Evolutionary conservation across 1,140 invertebrate genomes (phyloP).

Genomic region (Homalodisca vitripennis): DNA sequence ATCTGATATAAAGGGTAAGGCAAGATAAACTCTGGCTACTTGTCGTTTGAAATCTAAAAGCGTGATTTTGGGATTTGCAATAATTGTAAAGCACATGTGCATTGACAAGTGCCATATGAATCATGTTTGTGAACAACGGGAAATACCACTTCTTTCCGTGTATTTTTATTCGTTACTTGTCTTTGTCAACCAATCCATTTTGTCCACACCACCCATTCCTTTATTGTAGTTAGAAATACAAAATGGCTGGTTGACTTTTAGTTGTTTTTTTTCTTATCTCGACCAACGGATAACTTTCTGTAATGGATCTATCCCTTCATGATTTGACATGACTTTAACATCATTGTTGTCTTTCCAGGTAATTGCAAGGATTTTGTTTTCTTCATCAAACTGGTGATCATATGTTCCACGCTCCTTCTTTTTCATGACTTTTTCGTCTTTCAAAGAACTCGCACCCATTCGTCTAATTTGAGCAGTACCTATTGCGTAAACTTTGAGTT

Average conservation of each 20-base stretch:
- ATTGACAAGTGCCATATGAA: constrained; percentile 36
- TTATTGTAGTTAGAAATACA: constrained; percentile 38
- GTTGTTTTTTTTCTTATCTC: constrained; percentile 32
- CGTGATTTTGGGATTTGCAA: constrained; percentile 36
- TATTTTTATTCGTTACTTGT: constrained; percentile 33
- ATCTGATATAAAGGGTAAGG: constrained; percentile 35
- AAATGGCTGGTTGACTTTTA: constrained; percentile 35
- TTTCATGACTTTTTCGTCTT: constrained; percentile 19
- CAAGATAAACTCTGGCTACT: constrained; percentile 35
- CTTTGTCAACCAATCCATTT: constrained; percentile 35
- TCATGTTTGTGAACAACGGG: constrained; percentile 34
- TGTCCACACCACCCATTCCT: constrained; percentile 32
- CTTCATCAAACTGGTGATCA: neutral
- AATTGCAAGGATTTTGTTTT: constrained; percentile 16
- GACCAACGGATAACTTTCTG: constrained; percentile 36
- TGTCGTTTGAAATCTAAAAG: constrained; percentile 35
- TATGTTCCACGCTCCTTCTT: constrained; percentile 17
- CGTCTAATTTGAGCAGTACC: constrained; percentile 17
- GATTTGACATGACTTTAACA: constrained; percentile 36
- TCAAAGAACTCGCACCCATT: constrained; percentile 15
- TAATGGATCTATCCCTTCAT: constrained; percentile 32
- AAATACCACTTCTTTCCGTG: constrained; percentile 38
- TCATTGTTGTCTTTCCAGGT: constrained; percentile 38
- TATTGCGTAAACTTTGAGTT: constrained; percentile 14
- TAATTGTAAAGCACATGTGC: constrained; percentile 35